Base-by-base conservation (phyloP, 2,888 invertebrate species). In the Encarsia formosa region DNA sequence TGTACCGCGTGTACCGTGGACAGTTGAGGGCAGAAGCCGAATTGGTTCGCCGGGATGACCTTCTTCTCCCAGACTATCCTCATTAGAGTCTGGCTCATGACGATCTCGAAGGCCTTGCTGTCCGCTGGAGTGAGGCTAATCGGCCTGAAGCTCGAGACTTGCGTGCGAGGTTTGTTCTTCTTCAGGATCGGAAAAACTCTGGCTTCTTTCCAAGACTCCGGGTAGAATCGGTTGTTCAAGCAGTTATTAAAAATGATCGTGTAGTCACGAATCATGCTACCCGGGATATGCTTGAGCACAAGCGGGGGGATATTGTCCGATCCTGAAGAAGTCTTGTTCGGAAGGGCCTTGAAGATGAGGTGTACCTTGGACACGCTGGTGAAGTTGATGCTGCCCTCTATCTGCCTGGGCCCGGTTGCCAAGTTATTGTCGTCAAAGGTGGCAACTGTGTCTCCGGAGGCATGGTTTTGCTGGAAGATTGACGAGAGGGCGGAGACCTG, bases 191-290 rank as follows among this genome's bases (percentile, higher is more conserved):
- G 48, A 0, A 63, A 52, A 0, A 63, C 44, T 54, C 62, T 64
- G 0, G 63, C 62, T 9, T n/a, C 51, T 53, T 61, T 62, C 60
- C 61, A 61, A 5, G 5, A 47, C 0, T 23, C 19, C 0, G 68
- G 67, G 57, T 65, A 68, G 26, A 60, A 59, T 4, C 46, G 57
- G 15, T 59, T 60, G 11, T 68, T 67, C 13, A 57, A 15, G n/a
- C 49, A 46, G 18, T 59, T 61, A 19, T 58, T 61, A 15, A 61
- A 61, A 1, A 60, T 8, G 8, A 59, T 24, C 0, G 42, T 35
- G 8, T 45, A 50, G 5, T 13, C n/a, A 5, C 2, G 4, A 2
- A 42, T 47, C 5, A 35, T 15, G 6, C 37, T 15, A 8, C 1
- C 4, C 0, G 57, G 52, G 0, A 57, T n/a, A 6, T 56, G 39